Evolutionary conservation across 2,113 vertebrate species (phyloP).

Genomic region (Chaetorhynchus papuensis): DNA sequence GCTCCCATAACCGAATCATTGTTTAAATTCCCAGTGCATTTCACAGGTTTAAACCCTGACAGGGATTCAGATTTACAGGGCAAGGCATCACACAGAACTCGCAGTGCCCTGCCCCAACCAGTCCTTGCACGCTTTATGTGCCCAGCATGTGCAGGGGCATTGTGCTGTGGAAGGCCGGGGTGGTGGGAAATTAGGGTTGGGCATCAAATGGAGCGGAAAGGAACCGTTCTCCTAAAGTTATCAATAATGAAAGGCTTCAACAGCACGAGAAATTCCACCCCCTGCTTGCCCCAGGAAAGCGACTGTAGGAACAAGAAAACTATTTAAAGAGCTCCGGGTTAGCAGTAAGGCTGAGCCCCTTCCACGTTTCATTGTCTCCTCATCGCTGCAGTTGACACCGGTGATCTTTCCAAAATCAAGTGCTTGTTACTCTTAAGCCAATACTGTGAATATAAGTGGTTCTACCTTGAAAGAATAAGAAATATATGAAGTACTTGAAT

Average conservation of each 20-base stretch:
- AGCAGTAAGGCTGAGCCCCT: neutral
- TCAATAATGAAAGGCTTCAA: neutral
- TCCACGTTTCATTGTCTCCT: neutral
- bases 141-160: neutral
- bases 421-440: neutral
- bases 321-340: neutral
- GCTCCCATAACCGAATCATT: slow-evolving; percentile 48
- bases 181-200: neutral
- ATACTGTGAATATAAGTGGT: neutral
- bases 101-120: neutral
- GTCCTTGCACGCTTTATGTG: neutral
- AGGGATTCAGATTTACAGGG: slow-evolving; percentile 32
- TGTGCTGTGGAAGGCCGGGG: neutral
- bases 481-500: neutral
- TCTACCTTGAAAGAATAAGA: neutral
- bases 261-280: neutral
- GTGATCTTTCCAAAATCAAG: neutral
- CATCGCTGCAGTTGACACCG: neutral
- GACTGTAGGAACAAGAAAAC: neutral
- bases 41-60: slow-evolving; percentile 54
- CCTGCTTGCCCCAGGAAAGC: neutral
- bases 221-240: neutral
- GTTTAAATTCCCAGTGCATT: slow-evolving; percentile 60
- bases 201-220: neutral
- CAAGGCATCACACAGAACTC: neutral